phyloP scores from a whole-genome alignment of 2,113 vertebrate species.

The Suncus etruscus region DNA sequence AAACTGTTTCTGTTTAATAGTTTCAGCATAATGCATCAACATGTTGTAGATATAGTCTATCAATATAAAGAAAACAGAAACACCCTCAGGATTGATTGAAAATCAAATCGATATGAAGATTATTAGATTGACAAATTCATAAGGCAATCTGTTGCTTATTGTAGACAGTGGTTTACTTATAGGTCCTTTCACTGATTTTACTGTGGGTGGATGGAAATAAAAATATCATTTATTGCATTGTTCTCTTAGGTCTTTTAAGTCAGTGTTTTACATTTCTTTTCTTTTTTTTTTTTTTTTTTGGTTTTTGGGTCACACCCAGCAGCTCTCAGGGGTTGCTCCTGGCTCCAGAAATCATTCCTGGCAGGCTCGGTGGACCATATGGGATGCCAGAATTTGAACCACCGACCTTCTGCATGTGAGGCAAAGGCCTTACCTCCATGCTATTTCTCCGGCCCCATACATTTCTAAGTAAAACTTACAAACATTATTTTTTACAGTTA shows the following conservation, averaged over 20 bases:
- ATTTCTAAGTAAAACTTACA: slow-evolving; percentile 35
- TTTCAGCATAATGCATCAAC: background rate
- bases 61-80: background rate
- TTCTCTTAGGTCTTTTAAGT: slow-evolving; percentile 59
- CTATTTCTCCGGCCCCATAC: too few relatives aligned
- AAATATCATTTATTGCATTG: slow-evolving; percentile 27
- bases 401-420: too few relatives aligned
- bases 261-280: slow-evolving; percentile 10
- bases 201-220: slow-evolving; percentile 1
- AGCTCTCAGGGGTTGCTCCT: too few relatives aligned
- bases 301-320: too few relatives aligned
- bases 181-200: slow-evolving; percentile 66
- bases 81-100: background rate
- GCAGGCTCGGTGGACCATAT: too few relatives aligned
- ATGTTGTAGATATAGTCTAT: slow-evolving; percentile 4
- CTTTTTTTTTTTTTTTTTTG: too few relatives aligned
- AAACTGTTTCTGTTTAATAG: background rate
- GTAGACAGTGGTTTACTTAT: background rate
- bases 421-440: too few relatives aligned
- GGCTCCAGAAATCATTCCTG: too few relatives aligned
- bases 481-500: slow-evolving; percentile 12
- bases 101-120: slow-evolving; percentile 2
- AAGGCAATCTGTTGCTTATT: slow-evolving; percentile 14
- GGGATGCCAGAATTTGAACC: too few relatives aligned
- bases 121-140: slow-evolving; percentile 43